Base-by-base conservation (phyloP, 2,888 invertebrate species). In the Apeira syringaria region DNA sequence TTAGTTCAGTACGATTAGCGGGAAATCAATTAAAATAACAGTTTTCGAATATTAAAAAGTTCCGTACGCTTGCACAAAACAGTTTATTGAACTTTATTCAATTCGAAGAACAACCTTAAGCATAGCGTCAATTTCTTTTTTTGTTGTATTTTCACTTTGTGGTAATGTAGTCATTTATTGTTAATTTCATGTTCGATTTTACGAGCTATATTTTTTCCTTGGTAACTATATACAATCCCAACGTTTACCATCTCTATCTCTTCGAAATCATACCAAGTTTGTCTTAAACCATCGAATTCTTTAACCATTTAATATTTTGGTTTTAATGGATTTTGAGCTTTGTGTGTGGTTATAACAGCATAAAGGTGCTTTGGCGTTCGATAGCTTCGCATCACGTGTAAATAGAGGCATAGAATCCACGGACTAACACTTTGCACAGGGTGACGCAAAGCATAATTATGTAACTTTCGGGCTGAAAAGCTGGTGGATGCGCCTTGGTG, bases 321-420 rank as follows among this genome's bases (percentile, higher is more conserved):
- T 53, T 49, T 48, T 45, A 42, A 58, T 52, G 43, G 48, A 41
- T 51, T 58, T 59, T 64, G 74, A 68, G 81, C 80, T 80, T 81
- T 79, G 80, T 79, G 74, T 82, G 81, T 80, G 78, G 81, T 81
- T 81, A 78, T 75, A 69, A 68, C 55, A 56, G 49, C 61, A 61
- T 53, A 53, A 51, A 41, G 47, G 38, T 41, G 56, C 50, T 56
- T 51, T 49, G 28, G 53, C 47, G 53, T 41, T 47, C 31, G 10
- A 13, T 22, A 12, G 49, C 45, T 47, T 49, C 15, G 42, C 44
- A 41, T 38, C 33, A 39, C 28, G 8, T 49, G 37, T 42, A 53
- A 22, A 33, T 43, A 38, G 11, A 36, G 33, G 28, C 44, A 28
- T 15, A 11, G 32, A 8, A 22, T 28, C 6, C 11, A 40, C 38